Base-by-base conservation (phyloP, 2,888 invertebrate species). In the Tyria jacobaeae region DNA sequence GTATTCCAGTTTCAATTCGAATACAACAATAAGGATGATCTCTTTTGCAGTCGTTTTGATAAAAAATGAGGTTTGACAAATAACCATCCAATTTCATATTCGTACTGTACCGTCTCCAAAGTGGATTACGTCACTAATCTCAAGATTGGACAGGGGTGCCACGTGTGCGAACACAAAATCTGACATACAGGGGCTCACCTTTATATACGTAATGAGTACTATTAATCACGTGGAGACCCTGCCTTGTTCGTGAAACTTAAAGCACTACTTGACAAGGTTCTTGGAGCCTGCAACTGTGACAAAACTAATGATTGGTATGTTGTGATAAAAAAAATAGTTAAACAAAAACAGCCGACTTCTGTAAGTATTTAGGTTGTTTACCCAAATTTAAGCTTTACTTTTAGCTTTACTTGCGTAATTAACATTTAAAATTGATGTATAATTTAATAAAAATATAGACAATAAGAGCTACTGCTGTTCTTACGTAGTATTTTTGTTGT, bases 271-370 rank as follows among this genome's bases (percentile, higher is more conserved):
- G 85, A 85, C 85, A 73, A 80, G 82, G 78, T 83, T 79, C 80
- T 84, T 76, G 78, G 78, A 75, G 74, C 78, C 75, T 81, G 75
- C 89, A 90, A 88, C 86, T 91, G 91, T 87, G 91, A 86, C 85
- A 88, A 89, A 89, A 89, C 87, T 89, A 89, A 89, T 83, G 87
- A 88, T 75, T 75, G 83, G 34, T 47, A 75, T 84, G 47, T 47
- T 35, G 12, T 17, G 35, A 10, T 44, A 56, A 48, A 56, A 55
- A 47, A 15, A 17, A 49, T 41, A 10, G 17, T 41, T 10, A 17
- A 21, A 34, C 44, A 44, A 21, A 44, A 41, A 21, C 21, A 12
- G 10, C 12, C 21, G 44, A 44, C 5, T 44, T 44, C 12, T 21
- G 44, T 21, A 17, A 10, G 1, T 35, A 35, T 21, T 41, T n/a